phyloP scores from a whole-genome alignment of 1,140 invertebrate genomes.

The Papilio aristodemus region DNA sequence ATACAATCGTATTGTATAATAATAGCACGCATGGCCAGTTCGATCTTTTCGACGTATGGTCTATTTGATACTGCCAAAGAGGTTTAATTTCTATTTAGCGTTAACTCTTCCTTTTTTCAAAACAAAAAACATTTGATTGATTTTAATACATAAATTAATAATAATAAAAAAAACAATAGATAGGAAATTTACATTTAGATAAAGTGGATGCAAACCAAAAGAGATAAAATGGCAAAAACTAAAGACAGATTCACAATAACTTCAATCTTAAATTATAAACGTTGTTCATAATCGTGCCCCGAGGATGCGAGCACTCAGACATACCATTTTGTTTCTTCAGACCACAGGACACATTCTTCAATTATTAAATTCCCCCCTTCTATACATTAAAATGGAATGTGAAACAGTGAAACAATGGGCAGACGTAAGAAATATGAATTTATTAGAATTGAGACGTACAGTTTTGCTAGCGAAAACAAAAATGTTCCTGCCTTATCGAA shows the following conservation, averaged over 20 bases:
- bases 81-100: too few species aligned
- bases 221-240: neutral
- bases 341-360: constrained; percentile 55
- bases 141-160: neutral
- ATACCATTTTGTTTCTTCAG: constrained; percentile 59
- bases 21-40: too few species aligned
- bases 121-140: too few species aligned
- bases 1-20: too few species aligned
- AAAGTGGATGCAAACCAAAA: neutral
- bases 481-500: constrained; percentile 38
- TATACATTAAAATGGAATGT: constrained; percentile 47
- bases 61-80: too few species aligned
- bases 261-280: constrained; percentile 16
- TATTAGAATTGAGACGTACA: constrained; percentile 58
- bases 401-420: constrained; percentile 54
- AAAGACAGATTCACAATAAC: neutral
- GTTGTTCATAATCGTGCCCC: constrained; percentile 33
- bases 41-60: too few species aligned
- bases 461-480: constrained; percentile 32
- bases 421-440: constrained; percentile 56
- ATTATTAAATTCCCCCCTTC: constrained; percentile 64
- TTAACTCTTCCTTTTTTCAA: too few species aligned
- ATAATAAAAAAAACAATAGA: neutral
- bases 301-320: constrained; percentile 48
- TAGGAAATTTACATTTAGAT: neutral